Evolutionary conservation across 2,888 invertebrate genomes (phyloP).

Genomic region (Caenorhabditis angaria): DNA sequence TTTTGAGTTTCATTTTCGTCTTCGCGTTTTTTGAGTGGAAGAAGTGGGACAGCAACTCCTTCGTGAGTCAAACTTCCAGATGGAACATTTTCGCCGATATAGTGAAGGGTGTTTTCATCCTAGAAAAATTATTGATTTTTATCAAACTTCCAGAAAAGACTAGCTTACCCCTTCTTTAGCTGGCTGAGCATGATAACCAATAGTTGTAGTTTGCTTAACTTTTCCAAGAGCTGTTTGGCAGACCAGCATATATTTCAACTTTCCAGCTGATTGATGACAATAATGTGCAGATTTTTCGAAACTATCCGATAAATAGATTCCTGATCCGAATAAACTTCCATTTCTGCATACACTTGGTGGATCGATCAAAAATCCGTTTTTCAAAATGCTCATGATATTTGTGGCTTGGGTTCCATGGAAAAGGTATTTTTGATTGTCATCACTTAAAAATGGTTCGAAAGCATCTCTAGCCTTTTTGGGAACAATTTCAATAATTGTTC

Average conservation of each 20-base stretch:
- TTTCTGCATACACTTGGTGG: slow-evolving; percentile 74
- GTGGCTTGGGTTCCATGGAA: slow-evolving; percentile 76
- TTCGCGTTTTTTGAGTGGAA: slow-evolving; percentile 26
- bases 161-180: neutral
- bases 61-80: slow-evolving; percentile 32
- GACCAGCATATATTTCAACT: slow-evolving; percentile 74
- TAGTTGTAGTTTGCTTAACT: slow-evolving; percentile 11
- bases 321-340: slow-evolving; percentile 75
- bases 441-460: slow-evolving; percentile 32
- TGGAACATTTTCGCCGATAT: slow-evolving; percentile 34
- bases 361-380: slow-evolving; percentile 74
- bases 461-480: slow-evolving; percentile 20
- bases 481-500: slow-evolving; percentile 25
- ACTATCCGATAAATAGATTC: slow-evolving; percentile 75
- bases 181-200: slow-evolving; percentile 7
- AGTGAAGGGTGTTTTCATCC: slow-evolving; percentile 45
- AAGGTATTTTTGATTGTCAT: slow-evolving; percentile 64
- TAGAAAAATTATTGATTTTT: slow-evolving; percentile 6
- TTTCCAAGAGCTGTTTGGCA: slow-evolving; percentile 72
- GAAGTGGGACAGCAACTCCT: slow-evolving; percentile 45
- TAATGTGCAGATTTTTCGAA: slow-evolving; percentile 75
- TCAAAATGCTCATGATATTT: slow-evolving; percentile 75
- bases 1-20: slow-evolving; percentile 11
- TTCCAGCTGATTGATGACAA: slow-evolving; percentile 71
- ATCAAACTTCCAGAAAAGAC: neutral